Base-by-base conservation (phyloP, 2,797 vertebrate species). In the Nyctalus aviator region DNA sequence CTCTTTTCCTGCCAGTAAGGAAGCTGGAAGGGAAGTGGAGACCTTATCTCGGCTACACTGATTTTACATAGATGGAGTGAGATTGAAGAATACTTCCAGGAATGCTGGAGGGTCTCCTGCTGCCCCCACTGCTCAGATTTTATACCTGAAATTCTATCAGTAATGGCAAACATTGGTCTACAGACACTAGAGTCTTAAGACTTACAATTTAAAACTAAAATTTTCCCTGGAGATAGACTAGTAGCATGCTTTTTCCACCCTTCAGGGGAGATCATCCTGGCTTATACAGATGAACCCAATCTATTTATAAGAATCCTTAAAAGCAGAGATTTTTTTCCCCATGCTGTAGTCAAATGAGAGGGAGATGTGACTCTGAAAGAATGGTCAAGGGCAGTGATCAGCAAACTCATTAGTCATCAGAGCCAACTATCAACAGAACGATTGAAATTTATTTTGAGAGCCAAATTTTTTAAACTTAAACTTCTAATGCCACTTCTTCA, bases 191-290 rank as follows among this genome's bases (percentile, higher is more conserved):
- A 71, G 18, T 64, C 23, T 72, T 14, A 75, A 71, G 23, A 32
- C 11, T 48, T 46, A 23, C 8, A 46, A 88, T 55, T 81, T 55
- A 86, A 73, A 93, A 64, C 88, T 57, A 53, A 96, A 69, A 87
- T 30, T 85, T 27, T 82, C 4, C 1, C 8, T 69, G 44, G 9
- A 79, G 23, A n/a, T 77, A 30, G 25, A 37, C 2, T 14, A 30
- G 6, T 27, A 57, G 14, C 27, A 95, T 27, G 6, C 35, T 75
- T 71, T 81, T 55, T 9, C 30, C 5, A 15, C 23, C 8, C 2
- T 73, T 10, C 25, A 48, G 10, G 20, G 15, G 8, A 79, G 11
- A 64, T 53, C 72, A 8, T 73, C 15, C 8, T 91, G 32, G 14
- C 37, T 59, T 59, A 73, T 75, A 17, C 35, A 75, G 46, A 62